Percentiles rank a stretch among this genome's conserved stretches.
Conservation (phyloP, 1,140 invertebrate genomes). For the Phocides pigmalion region DNA sequence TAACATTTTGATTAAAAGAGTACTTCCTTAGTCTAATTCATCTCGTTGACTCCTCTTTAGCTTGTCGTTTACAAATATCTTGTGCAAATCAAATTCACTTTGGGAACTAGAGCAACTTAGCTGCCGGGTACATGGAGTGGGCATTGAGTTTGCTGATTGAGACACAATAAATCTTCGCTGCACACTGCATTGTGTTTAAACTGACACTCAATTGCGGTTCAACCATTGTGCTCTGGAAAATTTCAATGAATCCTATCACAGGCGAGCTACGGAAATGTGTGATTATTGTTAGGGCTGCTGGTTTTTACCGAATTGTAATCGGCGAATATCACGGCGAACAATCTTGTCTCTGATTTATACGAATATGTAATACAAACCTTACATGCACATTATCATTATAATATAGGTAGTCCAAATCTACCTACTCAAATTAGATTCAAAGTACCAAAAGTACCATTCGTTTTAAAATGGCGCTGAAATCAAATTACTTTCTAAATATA, state of each 20-base stretch:
- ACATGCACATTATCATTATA: too few relatives aligned
- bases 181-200: constrained; percentile 28
- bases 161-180: constrained; percentile 29
- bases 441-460: too few relatives aligned
- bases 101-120: constrained; percentile 6
- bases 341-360: neutral
- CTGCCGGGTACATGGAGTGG: constrained; percentile 7
- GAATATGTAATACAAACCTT: too few relatives aligned
- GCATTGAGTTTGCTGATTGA: constrained; percentile 28
- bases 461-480: too few relatives aligned
- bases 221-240: constrained; percentile 20
- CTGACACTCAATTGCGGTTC: constrained; percentile 34
- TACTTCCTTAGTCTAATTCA: neutral
- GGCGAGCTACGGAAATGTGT: constrained; percentile 26
- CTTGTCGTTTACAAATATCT: neutral
- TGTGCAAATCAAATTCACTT: constrained; percentile 5
- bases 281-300: constrained; percentile 20
- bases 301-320: neutral
- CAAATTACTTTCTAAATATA: too few relatives aligned
- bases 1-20: neutral
- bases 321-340: neutral
- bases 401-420: too few relatives aligned
- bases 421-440: too few relatives aligned
- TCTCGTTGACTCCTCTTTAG: neutral
- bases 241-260: constrained; percentile 32